Percentiles rank a stretch among this genome's conserved stretches.
Evolutionary conservation across 2,113 vertebrate genomes (phyloP).

Genomic region (Anoplopoma fimbria): DNA sequence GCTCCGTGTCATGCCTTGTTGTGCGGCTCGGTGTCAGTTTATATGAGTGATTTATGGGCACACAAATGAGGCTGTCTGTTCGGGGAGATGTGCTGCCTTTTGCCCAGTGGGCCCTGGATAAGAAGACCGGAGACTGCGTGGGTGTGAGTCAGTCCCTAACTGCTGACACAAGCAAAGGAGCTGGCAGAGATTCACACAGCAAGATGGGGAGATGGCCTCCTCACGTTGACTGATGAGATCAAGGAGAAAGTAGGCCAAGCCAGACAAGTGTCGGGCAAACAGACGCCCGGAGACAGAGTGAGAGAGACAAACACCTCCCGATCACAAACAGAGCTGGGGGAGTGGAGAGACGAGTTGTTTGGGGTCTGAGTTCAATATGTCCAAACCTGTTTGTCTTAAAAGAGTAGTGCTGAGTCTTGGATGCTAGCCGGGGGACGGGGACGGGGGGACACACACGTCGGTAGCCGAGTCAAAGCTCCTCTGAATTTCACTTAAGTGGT

Average conservation of each 20-base stretch:
- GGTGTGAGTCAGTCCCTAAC: slow-evolving; percentile 73
- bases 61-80: slow-evolving; percentile 81
- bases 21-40: slow-evolving; percentile 67
- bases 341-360: slow-evolving; percentile 66
- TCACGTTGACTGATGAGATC: slow-evolving; percentile 80
- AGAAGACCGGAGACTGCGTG: slow-evolving; percentile 50
- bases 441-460: too few relatives aligned
- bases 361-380: slow-evolving; percentile 74
- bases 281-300: slow-evolving; percentile 63
- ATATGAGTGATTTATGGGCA: slow-evolving; percentile 80
- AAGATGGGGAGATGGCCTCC: slow-evolving; percentile 73
- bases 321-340: slow-evolving; percentile 60
- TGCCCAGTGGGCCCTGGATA: slow-evolving; percentile 64
- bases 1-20: slow-evolving; percentile 48
- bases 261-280: slow-evolving; percentile 78
- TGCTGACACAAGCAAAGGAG: slow-evolving; percentile 78
- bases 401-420: slow-evolving; percentile 67
- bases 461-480: slow-evolving; percentile 53
- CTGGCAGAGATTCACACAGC: slow-evolving; percentile 67
- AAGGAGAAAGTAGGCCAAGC: slow-evolving; percentile 79
- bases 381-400: slow-evolving; percentile 76
- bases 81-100: slow-evolving; percentile 69
- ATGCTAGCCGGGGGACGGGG: slow-evolving; percentile 60
- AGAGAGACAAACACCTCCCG: slow-evolving; percentile 70
- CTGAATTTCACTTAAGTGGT: slow-evolving; percentile 64